These are phyloP conservation scores for Laterallus jamaicensis DNA, from an alignment of 2,113 vertebrate genomes.

Conservation along the genomic window DNA sequence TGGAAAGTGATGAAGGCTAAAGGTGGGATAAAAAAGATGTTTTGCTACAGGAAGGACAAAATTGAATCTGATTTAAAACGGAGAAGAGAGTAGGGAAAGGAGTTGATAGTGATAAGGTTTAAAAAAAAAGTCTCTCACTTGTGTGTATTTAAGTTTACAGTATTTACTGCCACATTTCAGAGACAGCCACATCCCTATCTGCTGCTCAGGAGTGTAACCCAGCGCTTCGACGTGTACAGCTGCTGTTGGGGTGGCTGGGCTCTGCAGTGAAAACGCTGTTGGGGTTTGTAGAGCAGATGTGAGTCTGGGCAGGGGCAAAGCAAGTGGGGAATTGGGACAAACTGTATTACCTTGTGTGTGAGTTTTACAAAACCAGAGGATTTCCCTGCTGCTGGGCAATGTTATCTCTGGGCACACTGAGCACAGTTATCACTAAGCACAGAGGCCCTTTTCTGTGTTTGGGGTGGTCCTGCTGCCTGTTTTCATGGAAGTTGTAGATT, in stretches of 20 bases:
- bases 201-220: not conserved
- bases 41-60: slow-evolving; percentile 3
- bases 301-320: not conserved
- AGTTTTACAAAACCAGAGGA: not conserved
- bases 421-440: not conserved
- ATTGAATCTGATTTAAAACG: not conserved
- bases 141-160: not conserved
- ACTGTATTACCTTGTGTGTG: not conserved
- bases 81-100: not conserved
- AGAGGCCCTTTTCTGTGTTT: not conserved
- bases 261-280: not conserved
- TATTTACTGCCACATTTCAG: not conserved
- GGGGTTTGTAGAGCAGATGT: not conserved
- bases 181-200: not conserved
- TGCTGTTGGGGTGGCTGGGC: accelerated
- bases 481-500: not conserved
- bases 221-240: not conserved
- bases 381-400: not conserved
- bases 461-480: not conserved
- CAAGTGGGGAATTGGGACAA: not conserved
- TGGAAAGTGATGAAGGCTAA: not conserved
- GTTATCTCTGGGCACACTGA: not conserved
- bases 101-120: not conserved
- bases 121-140: not conserved
- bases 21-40: slow-evolving; percentile 4